Percentiles rank a stretch among this genome's conserved stretches.
Evolutionary conservation across 2,888 invertebrate genomes (phyloP).

Genomic region (Rhaphigaster nebulosa): DNA sequence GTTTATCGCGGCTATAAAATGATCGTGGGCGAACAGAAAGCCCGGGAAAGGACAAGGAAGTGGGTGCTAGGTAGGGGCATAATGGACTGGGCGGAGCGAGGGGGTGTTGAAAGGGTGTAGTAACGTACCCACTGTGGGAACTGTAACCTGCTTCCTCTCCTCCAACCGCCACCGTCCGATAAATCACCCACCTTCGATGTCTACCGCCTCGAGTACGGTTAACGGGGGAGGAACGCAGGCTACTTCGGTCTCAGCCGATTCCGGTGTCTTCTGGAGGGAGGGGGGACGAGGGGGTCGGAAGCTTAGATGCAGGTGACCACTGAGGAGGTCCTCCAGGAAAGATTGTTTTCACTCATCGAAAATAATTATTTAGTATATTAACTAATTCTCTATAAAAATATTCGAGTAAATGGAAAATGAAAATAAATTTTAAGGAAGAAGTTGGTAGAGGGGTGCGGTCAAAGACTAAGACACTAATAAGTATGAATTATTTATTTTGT

Average conservation of each 20-base stretch:
- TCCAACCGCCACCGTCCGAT: background rate
- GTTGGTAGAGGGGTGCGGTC: too few species aligned
- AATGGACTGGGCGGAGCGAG: background rate
- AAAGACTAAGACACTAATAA: too few species aligned
- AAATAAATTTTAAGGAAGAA: too few species aligned
- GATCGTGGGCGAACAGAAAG: background rate
- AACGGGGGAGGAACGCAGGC: background rate
- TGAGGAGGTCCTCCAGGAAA: background rate
- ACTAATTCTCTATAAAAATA: too few species aligned
- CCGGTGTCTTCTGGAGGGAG: background rate
- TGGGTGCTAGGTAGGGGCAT: slow-evolving; percentile 16
- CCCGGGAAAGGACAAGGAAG: slow-evolving; percentile 51
- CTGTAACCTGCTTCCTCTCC: slow-evolving; percentile 42
- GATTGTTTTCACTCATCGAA: background rate
- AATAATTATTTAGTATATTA: too few species aligned
- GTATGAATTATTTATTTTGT: too few species aligned
- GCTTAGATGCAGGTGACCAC: too few species aligned
- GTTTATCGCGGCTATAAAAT: background rate
- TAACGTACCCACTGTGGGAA: slow-evolving; percentile 34
- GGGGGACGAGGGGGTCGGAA: background rate
- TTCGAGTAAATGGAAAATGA: too few species aligned
- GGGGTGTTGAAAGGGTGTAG: slow-evolving; percentile 25
- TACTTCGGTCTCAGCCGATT: background rate
- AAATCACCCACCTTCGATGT: slow-evolving; percentile 12
- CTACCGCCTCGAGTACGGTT: background rate